Evolutionary conservation across 2,888 invertebrate species (phyloP), one percentile per base, ranked within the genome.

Genomic region (Agapetus fuscipes): DNA sequence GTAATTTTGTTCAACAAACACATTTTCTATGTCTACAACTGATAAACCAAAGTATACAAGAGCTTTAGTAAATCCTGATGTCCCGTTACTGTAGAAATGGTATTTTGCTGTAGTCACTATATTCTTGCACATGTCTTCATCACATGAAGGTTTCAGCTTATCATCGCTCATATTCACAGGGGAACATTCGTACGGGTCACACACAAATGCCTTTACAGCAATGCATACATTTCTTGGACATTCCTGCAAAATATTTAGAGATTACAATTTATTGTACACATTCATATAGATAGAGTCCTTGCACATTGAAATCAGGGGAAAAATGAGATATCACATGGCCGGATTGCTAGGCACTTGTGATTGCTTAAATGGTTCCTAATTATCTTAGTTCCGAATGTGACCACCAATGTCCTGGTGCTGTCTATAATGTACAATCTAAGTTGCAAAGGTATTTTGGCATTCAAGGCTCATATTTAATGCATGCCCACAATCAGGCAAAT

Each of bases 31-130:
- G 6, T 10, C 11, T 5, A 43, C 32, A 29, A 38, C 26, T 13
- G 29, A 25, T n/a, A 35, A 3, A 14, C 40, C 39, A 35, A 45
- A 45, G 27, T 34, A 45, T 15, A 47, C 10, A n/a, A 36, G 41
- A 10, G 34, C 41, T 17, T 42, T 42, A n/a, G 40, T 40, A 38
- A 30, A 47, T 2, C 47, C 47, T 5, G n/a, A n/a, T 9, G 47
- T 29, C 17, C 47, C 47, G 17, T 47, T 47, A 10, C 33, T 37
- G 37, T 31, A 40, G 9, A 47, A 30, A 29, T 37, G 25, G 20
- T 34, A 39, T 40, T 32, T 39, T 15, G 45, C 12, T 10, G 44
- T 42, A 12, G 39, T 42, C 4, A 45, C 34, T 17, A 46, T 34
- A 17, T 39, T 33, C 14, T 17, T 31, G 14, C 38, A 38, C 10